These are phyloP conservation scores for Acanthoscelides obtectus DNA, from an alignment of 2,888 invertebrate species.

Conservation along the genomic window DNA sequence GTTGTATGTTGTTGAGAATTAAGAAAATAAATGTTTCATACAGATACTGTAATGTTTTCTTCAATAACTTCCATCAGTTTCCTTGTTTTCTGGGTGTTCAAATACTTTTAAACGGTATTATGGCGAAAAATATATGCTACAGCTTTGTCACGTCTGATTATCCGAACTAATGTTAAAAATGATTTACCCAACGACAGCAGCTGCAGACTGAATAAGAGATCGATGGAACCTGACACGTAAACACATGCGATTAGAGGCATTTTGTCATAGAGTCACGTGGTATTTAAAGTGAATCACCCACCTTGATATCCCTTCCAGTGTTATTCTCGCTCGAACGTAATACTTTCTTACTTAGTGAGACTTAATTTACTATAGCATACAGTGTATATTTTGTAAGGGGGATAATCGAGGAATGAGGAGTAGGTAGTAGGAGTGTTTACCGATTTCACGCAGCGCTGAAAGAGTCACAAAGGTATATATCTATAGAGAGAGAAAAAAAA, in stretches of 20 bases:
- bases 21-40: too few species aligned
- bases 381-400: not conserved
- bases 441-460: not conserved
- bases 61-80: too few species aligned
- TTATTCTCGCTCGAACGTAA: slow-evolving; percentile 5
- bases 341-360: slow-evolving; percentile 32
- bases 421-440: too few species aligned
- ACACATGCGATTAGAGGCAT: not conserved
- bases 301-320: not conserved
- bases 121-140: too few species aligned
- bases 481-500: not conserved
- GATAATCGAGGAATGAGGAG: not conserved
- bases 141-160: too few species aligned
- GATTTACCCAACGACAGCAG: too few species aligned
- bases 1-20: too few species aligned
- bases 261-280: not conserved
- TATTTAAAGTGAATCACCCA: not conserved
- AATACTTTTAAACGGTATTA: too few species aligned
- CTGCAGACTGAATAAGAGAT: too few species aligned
- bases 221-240: not conserved
- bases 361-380: slow-evolving; percentile 24
- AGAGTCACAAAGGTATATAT: not conserved
- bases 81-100: too few species aligned
- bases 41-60: too few species aligned
- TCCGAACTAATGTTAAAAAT: too few species aligned